Percentiles rank a stretch among this genome's conserved stretches.
phyloP scores from a whole-genome alignment of 2,113 vertebrate species.

The Chaetodon trifascialis region DNA sequence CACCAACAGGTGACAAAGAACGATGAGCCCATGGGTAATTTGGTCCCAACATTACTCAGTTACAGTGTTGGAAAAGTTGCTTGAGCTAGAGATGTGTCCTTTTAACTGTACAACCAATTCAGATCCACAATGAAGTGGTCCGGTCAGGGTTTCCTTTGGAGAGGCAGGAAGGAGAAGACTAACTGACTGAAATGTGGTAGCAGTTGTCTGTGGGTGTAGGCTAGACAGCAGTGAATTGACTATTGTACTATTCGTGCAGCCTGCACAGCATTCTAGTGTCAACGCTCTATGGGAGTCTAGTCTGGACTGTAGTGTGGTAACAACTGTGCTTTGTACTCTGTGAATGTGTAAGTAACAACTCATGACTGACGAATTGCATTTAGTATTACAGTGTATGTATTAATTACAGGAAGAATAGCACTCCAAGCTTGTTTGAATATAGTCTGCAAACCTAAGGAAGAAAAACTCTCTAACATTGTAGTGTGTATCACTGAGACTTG shows the following conservation, averaged over 20 bases:
- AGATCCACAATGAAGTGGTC: not conserved
- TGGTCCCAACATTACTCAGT: not conserved
- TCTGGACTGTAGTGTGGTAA: not conserved
- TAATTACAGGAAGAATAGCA: not conserved
- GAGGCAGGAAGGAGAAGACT: slow-evolving; percentile 9
- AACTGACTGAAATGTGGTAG: slow-evolving; percentile 41
- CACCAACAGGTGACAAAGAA: not conserved
- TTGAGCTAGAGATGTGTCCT: not conserved
- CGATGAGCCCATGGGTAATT: not conserved
- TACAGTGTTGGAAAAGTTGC: not conserved
- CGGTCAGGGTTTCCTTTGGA: slow-evolving; percentile 18
- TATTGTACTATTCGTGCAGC: slow-evolving; percentile 47
- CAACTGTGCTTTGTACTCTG: slow-evolving; percentile 12
- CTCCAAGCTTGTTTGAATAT: not conserved
- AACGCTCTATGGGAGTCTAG: slow-evolving; percentile 17
- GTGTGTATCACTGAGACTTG: not conserved
- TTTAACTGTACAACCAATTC: slow-evolving; percentile 5
- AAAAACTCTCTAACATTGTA: not conserved
- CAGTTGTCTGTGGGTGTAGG: slow-evolving; percentile 66
- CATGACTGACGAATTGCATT: not conserved
- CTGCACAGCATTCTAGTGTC: slow-evolving; percentile 28
- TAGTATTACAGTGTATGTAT: not conserved
- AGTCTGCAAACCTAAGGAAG: not conserved
- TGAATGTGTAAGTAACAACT: not conserved
- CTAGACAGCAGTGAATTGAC: slow-evolving; percentile 52